Percentiles rank a stretch among this genome's conserved stretches.
Conservation (phyloP, 2,888 invertebrate genomes). For the Chorisops tibialis region DNA sequence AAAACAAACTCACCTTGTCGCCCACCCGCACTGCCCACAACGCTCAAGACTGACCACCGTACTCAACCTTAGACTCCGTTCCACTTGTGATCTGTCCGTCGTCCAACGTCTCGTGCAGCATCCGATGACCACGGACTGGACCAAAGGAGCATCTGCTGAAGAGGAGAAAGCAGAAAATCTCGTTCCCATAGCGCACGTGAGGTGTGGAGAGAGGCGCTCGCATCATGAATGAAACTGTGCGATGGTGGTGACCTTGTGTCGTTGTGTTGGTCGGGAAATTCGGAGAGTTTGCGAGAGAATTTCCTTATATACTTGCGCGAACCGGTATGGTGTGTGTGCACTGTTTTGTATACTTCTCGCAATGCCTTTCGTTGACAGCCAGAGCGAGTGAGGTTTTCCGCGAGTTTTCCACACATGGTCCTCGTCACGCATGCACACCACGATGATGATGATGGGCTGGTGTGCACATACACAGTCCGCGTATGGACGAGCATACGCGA, state of each 20-base stretch:
- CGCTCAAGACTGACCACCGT: not conserved
- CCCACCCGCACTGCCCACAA: not conserved
- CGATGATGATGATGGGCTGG: not conserved
- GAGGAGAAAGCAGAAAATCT: not conserved
- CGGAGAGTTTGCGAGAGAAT: not conserved
- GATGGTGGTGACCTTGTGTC: not conserved
- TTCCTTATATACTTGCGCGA: conserved; percentile 13
- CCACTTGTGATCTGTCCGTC: not conserved
- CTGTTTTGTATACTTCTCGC: conserved; percentile 34
- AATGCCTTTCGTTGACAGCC: not conserved
- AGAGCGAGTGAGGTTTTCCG: not conserved
- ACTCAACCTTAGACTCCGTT: not conserved
- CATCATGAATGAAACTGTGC: not conserved
- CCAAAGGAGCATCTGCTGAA: not conserved
- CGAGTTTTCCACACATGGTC: conserved; percentile 16
- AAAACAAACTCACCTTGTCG: no score
- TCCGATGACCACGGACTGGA: no score
- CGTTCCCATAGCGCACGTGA: not conserved
- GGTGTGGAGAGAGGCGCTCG: not conserved
- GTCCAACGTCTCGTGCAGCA: not conserved
- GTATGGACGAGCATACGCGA: conserved; percentile 4
- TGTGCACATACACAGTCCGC: conserved; percentile 13
- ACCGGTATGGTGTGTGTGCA: conserved; percentile 10
- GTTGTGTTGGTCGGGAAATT: not conserved
- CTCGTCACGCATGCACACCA: conserved; percentile 1